These are phyloP conservation scores for Mythimna pallens DNA, from an alignment of 2,888 invertebrate genomes.

Conservation along the genomic window DNA sequence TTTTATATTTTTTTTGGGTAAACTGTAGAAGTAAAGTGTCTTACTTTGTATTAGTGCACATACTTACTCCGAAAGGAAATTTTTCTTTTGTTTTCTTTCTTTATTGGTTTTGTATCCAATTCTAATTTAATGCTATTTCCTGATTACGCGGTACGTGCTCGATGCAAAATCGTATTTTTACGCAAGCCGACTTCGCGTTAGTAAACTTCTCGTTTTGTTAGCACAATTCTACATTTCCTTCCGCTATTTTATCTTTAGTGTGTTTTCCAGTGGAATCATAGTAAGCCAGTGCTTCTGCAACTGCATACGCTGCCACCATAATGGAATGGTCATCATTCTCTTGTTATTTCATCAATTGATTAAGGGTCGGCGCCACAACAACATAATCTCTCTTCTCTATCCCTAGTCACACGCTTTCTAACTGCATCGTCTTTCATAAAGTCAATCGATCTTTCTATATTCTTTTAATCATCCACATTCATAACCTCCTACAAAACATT, in stretches of 20 bases:
- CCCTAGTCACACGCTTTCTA: too few species aligned
- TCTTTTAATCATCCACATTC: neutral
- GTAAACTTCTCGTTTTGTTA: neutral
- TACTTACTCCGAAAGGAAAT: slow-evolving; percentile 15
- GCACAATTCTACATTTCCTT: neutral
- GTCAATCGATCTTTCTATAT: too few species aligned
- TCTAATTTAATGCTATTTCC: slow-evolving; percentile 12
- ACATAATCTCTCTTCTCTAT: neutral
- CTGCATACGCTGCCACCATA: neutral
- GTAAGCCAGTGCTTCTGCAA: neutral
- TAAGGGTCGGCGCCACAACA: neutral
- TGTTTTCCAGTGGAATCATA: too few species aligned
- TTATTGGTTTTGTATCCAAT: slow-evolving; percentile 11
- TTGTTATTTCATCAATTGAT: neutral
- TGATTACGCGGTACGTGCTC: neutral
- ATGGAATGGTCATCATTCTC: neutral
- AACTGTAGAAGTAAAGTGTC: slow-evolving; percentile 38
- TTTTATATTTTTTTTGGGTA: slow-evolving; percentile 48
- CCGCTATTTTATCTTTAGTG: neutral
- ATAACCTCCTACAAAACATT: neutral
- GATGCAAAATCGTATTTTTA: neutral
- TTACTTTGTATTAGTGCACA: slow-evolving; percentile 38
- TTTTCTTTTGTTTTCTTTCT: slow-evolving; percentile 7
- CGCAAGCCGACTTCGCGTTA: too few species aligned
- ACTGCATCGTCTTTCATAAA: too few species aligned